Conservation (phyloP, 2,113 vertebrate genomes). For the Coregonus clupeaformis region DNA sequence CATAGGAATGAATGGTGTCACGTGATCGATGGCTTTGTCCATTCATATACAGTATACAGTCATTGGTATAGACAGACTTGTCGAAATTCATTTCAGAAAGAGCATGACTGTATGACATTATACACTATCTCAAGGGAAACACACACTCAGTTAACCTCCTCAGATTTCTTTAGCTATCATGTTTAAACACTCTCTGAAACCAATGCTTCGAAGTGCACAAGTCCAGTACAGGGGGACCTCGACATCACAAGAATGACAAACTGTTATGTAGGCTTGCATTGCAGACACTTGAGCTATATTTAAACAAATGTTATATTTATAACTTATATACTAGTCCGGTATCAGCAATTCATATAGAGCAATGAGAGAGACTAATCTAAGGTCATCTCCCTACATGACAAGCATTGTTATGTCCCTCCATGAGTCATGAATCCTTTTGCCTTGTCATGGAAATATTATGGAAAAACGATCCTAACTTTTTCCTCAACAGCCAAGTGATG, state of each 20-base stretch:
- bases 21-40: too few species aligned
- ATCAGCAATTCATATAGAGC: too few species aligned
- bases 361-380: too few species aligned
- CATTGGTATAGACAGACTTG: not conserved
- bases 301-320: not conserved
- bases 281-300: not conserved
- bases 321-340: too few species aligned
- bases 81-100: not conserved
- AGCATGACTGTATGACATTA: not conserved
- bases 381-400: too few species aligned
- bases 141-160: not conserved
- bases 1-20: too few species aligned
- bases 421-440: too few species aligned
- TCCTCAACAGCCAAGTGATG: too few species aligned
- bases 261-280: slow-evolving; percentile 1
- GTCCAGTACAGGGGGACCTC: not conserved
- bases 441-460: too few species aligned
- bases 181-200: not conserved
- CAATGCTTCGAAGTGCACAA: not conserved
- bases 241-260: not conserved
- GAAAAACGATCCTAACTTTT: too few species aligned
- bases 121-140: not conserved
- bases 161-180: not conserved
- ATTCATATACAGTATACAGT: too few species aligned
- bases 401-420: too few species aligned